These are phyloP conservation scores for Arbacia lixula DNA, from an alignment of 53 echinoderm and acorn worm genomes.

Conservation along the genomic window DNA sequence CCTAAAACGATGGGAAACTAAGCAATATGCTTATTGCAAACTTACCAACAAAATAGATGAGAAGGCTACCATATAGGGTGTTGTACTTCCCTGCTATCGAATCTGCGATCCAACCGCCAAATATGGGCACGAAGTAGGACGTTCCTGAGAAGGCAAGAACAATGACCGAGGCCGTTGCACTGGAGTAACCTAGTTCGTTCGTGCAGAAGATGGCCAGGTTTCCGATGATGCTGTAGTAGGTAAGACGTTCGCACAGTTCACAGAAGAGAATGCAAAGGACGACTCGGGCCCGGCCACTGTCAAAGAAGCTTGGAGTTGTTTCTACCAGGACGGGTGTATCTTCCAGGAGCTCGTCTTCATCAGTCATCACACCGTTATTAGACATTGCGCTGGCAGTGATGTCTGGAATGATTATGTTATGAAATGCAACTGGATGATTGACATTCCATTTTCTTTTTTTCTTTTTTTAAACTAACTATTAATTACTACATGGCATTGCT, in stretches of 20 bases:
- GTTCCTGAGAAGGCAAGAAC: constrained; percentile 84
- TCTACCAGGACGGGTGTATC: background rate
- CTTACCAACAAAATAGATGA: constrained; percentile 88
- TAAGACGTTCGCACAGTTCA: constrained; percentile 93
- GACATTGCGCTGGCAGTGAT: too few relatives aligned
- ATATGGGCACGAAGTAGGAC: constrained; percentile 83
- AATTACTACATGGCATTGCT: too few relatives aligned
- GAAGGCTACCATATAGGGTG: constrained; percentile 78
- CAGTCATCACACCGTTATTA: too few relatives aligned
- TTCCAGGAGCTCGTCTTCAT: background rate
- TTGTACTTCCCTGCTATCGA: constrained; percentile 89
- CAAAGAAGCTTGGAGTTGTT: constrained; percentile 22
- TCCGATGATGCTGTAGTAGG: constrained; percentile 88
- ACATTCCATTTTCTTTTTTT: too few relatives aligned
- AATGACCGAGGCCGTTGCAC: constrained; percentile 70
- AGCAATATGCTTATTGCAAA: background rate
- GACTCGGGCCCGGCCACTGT: constrained; percentile 59
- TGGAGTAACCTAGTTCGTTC: constrained; percentile 62
- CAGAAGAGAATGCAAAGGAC: constrained; percentile 86
- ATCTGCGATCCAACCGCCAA: constrained; percentile 94
- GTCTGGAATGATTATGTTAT: too few relatives aligned
- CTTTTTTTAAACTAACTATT: too few relatives aligned
- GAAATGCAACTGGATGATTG: too few relatives aligned
- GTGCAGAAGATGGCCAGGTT: constrained; percentile 91
- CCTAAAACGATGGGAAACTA: too few relatives aligned